Percentiles rank a stretch among this genome's conserved stretches.
These are phyloP conservation scores for Marcusenius ussheri DNA, from an alignment of 2,113 vertebrate species.

Conservation along the genomic window DNA sequence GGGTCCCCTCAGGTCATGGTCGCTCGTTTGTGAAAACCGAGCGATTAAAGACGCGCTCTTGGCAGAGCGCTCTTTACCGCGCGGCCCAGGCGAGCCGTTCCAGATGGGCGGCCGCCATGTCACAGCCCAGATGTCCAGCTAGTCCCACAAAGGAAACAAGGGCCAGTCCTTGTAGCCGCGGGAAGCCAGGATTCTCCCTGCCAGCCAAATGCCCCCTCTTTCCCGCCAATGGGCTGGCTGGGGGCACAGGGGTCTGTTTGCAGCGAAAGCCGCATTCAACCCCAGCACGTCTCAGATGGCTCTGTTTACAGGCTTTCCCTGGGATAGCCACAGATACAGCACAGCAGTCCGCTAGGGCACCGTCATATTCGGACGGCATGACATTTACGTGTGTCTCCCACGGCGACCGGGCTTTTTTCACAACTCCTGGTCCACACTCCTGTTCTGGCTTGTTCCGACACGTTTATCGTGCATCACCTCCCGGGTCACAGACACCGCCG, in stretches of 20 bases:
- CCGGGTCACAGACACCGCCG: background rate
- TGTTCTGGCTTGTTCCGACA: background rate
- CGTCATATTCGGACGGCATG: background rate
- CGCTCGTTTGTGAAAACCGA: conserved; percentile 59
- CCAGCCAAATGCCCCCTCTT: conserved; percentile 33
- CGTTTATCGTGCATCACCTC: background rate
- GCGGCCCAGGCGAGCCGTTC: conserved; percentile 41
- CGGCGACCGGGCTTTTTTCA: conserved; percentile 18
- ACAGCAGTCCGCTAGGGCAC: background rate
- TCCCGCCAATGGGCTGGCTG: conserved; percentile 12
- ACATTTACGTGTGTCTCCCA: background rate
- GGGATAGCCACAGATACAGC: background rate
- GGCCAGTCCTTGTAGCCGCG: conserved; percentile 31
- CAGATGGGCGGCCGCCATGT: conserved; percentile 54
- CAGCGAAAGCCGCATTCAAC: background rate
- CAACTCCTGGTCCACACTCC: background rate
- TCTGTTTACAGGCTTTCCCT: background rate
- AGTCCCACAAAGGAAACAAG: conserved; percentile 42
- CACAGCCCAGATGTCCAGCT: conserved; percentile 62
- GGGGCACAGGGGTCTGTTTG: background rate
- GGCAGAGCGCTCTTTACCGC: conserved; percentile 35
- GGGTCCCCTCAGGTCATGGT: conserved; percentile 57
- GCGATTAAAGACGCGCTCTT: conserved; percentile 59
- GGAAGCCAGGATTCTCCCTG: conserved; percentile 30
- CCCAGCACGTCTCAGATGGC: background rate